These are phyloP conservation scores for Caenorhabditis virilis DNA, from an alignment of 2,888 invertebrate genomes.

Conservation along the genomic window DNA sequence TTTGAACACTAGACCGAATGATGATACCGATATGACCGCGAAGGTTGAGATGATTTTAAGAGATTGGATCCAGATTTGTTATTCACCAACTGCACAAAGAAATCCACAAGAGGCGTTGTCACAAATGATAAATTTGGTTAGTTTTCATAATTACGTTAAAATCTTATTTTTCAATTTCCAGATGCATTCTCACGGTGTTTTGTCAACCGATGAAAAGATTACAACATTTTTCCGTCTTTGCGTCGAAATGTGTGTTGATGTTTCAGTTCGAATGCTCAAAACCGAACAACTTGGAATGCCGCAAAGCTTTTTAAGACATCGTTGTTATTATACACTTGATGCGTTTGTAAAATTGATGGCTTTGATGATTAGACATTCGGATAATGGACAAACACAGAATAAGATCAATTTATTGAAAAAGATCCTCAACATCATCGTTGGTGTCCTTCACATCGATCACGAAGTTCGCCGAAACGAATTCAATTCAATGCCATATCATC, in stretches of 20 bases:
- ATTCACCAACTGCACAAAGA: constrained; percentile 72
- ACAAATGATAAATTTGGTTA: constrained; percentile 78
- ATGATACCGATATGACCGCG: constrained; percentile 33
- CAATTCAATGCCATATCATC: constrained; percentile 95
- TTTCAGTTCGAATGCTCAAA: constrained; percentile 78
- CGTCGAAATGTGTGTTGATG: constrained; percentile 92
- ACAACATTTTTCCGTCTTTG: constrained; percentile 94
- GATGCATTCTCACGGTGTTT: constrained; percentile 92
- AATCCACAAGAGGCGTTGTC: constrained; percentile 81
- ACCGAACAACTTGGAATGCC: constrained; percentile 33
- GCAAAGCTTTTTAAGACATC: constrained; percentile 78
- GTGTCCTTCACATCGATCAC: constrained; percentile 92
- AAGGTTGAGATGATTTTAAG: constrained; percentile 85
- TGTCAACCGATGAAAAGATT: constrained; percentile 95
- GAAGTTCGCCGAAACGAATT: constrained; percentile 87
- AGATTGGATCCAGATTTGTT: constrained; percentile 92
- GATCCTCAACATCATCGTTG: constrained; percentile 87
- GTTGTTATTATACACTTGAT: constrained; percentile 87
- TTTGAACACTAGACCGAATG: constrained; percentile 12
- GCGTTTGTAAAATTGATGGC: constrained; percentile 65
- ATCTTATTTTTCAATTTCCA: too few species aligned
- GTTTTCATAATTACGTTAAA: too few species aligned
- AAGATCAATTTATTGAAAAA: constrained; percentile 96
- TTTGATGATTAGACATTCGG: constrained; percentile 80
- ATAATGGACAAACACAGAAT: constrained; percentile 86